Evolutionary conservation across 2,113 vertebrate genomes (phyloP).

Genomic region (Elephantulus edwardii): DNA sequence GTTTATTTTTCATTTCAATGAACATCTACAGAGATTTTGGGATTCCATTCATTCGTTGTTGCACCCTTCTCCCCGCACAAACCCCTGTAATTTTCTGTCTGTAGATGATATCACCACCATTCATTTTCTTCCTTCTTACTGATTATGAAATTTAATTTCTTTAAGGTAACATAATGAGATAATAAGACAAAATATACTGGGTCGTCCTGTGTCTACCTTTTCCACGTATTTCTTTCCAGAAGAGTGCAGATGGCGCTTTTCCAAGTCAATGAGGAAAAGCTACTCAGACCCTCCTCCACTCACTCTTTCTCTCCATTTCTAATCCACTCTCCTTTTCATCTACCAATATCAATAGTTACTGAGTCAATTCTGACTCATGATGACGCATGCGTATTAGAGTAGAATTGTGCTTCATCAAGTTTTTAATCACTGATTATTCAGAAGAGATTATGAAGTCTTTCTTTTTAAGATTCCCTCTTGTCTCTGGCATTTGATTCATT

Average conservation of each 20-base stretch:
- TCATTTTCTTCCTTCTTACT: constrained; percentile 8
- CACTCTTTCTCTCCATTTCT: background rate
- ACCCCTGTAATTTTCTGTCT: constrained; percentile 38
- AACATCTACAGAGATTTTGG: no score
- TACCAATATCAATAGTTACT: background rate
- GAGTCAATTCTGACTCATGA: background rate
- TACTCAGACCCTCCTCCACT: background rate
- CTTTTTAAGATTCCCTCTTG: background rate
- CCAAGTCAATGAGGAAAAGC: background rate
- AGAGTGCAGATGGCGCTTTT: background rate
- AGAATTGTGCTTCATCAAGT: background rate
- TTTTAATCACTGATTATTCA: background rate
- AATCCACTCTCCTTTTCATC: background rate
- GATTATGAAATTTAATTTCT: constrained; percentile 15
- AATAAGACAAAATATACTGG: background rate
- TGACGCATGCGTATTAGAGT: background rate
- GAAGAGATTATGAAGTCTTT: background rate
- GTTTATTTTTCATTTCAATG: no score
- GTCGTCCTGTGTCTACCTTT: background rate
- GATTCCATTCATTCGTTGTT: no score
- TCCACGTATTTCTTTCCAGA: background rate
- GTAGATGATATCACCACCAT: background rate
- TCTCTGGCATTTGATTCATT: background rate
- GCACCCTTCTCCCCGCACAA: no score
- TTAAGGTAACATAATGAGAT: background rate